Percentiles rank a stretch among this genome's conserved stretches.
phyloP scores from a whole-genome alignment of 2,113 vertebrate species.

The Polyodon spathula region DNA sequence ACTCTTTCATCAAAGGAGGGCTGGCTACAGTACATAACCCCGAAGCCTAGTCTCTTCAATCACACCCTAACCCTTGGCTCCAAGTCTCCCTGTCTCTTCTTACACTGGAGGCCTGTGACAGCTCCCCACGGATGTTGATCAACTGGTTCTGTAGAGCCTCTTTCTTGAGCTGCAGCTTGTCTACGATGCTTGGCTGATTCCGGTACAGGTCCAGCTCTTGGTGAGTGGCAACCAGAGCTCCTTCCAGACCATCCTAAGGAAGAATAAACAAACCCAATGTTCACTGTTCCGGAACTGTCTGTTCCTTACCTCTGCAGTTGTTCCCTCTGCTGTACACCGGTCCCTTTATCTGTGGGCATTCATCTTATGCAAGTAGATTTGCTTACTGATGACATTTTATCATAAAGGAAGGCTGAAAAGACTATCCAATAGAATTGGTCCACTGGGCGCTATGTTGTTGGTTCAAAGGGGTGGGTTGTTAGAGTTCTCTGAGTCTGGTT shows the following conservation, averaged over 20 bases:
- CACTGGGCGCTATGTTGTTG: too few relatives aligned
- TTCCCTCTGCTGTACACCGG: too few relatives aligned
- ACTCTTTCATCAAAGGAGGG: neutral
- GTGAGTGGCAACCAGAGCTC: slow-evolving; percentile 83
- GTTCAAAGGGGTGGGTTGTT: neutral
- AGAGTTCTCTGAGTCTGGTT: neutral
- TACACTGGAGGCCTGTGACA: slow-evolving; percentile 90
- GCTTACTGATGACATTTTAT: too few relatives aligned
- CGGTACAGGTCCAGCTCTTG: slow-evolving; percentile 89
- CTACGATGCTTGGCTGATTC: slow-evolving; percentile 66
- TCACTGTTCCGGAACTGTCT: neutral
- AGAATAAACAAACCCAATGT: neutral
- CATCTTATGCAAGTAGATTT: too few relatives aligned
- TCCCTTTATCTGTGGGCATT: too few relatives aligned
- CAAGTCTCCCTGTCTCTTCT: slow-evolving; percentile 9
- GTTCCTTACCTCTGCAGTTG: too few relatives aligned
- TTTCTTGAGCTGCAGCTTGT: slow-evolving; percentile 83
- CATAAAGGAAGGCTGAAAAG: too few relatives aligned
- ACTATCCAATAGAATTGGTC: too few relatives aligned
- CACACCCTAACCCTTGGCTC: neutral
- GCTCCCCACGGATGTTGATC: slow-evolving; percentile 85
- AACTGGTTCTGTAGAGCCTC: slow-evolving; percentile 89
- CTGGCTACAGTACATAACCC: neutral
- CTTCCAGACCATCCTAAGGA: slow-evolving; percentile 80
- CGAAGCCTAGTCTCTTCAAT: neutral